Evolutionary conservation across 2,797 vertebrate species (phyloP).

Genomic region (Ambastaia sidthimunki): DNA sequence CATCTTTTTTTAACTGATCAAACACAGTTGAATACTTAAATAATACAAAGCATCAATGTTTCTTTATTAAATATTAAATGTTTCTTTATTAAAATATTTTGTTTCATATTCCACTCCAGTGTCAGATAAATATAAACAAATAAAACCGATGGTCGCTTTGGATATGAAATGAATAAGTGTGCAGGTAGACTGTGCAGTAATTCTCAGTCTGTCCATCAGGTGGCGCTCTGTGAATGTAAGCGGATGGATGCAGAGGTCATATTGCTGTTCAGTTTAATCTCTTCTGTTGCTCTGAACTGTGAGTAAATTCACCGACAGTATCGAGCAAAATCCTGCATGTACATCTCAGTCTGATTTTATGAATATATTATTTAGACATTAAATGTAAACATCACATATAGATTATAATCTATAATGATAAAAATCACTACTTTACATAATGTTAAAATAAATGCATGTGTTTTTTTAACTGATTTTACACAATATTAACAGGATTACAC

Average conservation of each 20-base stretch:
- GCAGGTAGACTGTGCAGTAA: neutral
- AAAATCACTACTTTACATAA: neutral
- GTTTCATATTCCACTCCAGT: neutral
- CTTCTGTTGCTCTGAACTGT: slow-evolving; percentile 67
- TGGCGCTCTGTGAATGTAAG: slow-evolving; percentile 48
- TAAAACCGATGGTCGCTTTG: too few species aligned
- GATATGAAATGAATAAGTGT: too few species aligned
- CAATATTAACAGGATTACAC: too few species aligned
- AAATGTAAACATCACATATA: too few species aligned
- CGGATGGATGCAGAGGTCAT: slow-evolving; percentile 49
- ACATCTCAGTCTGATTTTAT: too few species aligned
- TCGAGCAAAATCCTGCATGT: too few species aligned
- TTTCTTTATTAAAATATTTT: neutral
- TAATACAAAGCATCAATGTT: too few species aligned
- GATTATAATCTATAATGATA: neutral
- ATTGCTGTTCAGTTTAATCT: slow-evolving; percentile 61
- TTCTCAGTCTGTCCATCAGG: slow-evolving; percentile 24
- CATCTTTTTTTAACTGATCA: too few species aligned
- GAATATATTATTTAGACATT: too few species aligned
- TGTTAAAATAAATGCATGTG: neutral
- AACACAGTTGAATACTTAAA: too few species aligned
- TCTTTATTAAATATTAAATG: neutral
- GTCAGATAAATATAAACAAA: neutral
- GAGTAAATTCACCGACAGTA: too few species aligned
- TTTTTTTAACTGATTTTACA: too few species aligned